Base-by-base conservation (phyloP, 2,797 vertebrate genomes). In the Halcyon chelicuti region DNA sequence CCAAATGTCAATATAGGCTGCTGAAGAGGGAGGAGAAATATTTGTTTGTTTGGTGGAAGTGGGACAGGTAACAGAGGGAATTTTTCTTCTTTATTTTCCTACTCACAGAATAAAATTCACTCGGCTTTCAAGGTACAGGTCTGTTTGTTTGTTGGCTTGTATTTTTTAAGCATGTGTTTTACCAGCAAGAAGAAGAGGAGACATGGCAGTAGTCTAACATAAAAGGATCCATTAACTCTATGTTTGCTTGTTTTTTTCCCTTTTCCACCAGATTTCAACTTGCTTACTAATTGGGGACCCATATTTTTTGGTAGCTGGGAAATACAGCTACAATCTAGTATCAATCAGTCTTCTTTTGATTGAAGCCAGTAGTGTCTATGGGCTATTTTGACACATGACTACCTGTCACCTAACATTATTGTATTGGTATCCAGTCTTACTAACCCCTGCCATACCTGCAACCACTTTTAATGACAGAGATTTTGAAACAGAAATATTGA, bases 401-500 rank as follows among this genome's bases (percentile, higher is more conserved):
- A 51, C 81, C 74, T 94, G 83, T 94, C 93, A 95, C 33, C 55
- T 83, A 89, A 15, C 52, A 86, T 84, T 90, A 82, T 39, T 84
- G 35, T 93, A 77, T 81, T 79, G 89, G 52, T 61, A 90, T 88
- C 52, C 93, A 91, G 40, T 58, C 57, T 91, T 83, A 89, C 67
- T 86, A 86, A 94, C 33, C 78, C 61, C 65, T 95, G 74, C 55
- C 49, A 78, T 61, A 80, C 74, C 70, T 89, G 55, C 72, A 95
- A 78, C 39, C 54, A 25, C 77, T 92, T 83, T 90, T 94, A 94
- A 86, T 73, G 86, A 96, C 92, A 95, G n/a, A 80, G 31, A 42
- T 78, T 96, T 94, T 91, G 75, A 88, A 97, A 94, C 39, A 85
- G 95, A 97, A 96, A 95, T 97, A 97, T 87, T 96, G 96, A 92